These are phyloP conservation scores for Dromas ardeola DNA, from an alignment of 2,113 vertebrate species.

Conservation along the genomic window DNA sequence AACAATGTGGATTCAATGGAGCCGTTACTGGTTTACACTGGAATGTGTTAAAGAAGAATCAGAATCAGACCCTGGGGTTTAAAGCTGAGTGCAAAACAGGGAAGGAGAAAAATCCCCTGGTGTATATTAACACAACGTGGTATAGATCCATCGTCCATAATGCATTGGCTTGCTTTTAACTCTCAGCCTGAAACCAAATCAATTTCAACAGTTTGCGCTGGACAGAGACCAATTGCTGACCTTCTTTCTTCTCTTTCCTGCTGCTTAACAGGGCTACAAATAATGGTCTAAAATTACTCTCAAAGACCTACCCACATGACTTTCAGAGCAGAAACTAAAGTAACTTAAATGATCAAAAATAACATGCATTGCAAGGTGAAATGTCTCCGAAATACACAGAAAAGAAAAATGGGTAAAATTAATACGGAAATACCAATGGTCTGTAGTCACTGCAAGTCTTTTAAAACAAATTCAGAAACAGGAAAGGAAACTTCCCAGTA, in stretches of 20 bases:
- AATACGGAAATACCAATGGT: neutral
- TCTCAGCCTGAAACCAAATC: conserved; percentile 24
- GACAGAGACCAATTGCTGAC: conserved; percentile 20
- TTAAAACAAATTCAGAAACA: neutral
- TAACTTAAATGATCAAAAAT: neutral
- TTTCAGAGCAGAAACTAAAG: neutral
- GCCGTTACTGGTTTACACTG: neutral
- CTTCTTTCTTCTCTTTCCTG: neutral
- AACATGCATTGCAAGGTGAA: neutral
- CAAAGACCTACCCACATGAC: neutral
- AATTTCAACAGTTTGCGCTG: neutral
- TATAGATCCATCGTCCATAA: neutral
- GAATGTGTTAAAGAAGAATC: neutral
- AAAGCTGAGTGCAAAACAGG: neutral
- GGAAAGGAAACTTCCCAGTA: neutral
- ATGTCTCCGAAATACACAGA: neutral
- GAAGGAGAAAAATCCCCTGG: neutral
- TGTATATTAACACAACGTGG: neutral
- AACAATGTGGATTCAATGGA: neutral
- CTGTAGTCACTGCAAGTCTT: neutral
- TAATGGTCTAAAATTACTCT: conserved; percentile 20
- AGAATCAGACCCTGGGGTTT: neutral
- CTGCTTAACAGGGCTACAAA: conserved; percentile 7
- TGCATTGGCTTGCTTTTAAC: neutral
- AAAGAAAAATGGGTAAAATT: neutral